Base-by-base conservation (phyloP, 2,888 invertebrate species). In the Helobdella robusta region DNA sequence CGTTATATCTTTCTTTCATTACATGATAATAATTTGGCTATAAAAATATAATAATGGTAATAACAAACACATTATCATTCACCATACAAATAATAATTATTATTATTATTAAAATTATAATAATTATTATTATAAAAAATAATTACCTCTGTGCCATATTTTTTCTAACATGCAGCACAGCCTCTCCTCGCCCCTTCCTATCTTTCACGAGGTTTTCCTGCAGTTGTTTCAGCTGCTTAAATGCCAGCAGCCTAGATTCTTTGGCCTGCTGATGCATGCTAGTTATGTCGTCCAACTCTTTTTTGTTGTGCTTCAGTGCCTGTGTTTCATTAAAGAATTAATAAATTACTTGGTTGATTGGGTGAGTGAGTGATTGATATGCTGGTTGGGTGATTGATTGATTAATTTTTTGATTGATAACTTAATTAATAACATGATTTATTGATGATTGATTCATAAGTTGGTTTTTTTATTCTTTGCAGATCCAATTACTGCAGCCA, bases 111-210 rank as follows among this genome's bases (percentile, higher is more conserved):
- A n/a, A n/a, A n/a, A n/a, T n/a, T n/a, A n/a, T n/a, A n/a, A n/a
- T n/a, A n/a, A n/a, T n/a, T n/a, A n/a, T n/a, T n/a, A n/a, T n/a
- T n/a, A n/a, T n/a, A n/a, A n/a, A n/a, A n/a, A n/a, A n/a, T n/a
- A n/a, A 8, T n/a, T 30, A 50, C 62, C 62, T 46, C 3, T 62
- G 62, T 2, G 44, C 62, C 62, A 62, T 62, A 23, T 50, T 62
- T 32, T 44, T 50, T 28, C 48, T 48, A 25, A 62, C 32, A 18
- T 20, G 32, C 48, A 30, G 18, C 44, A 50, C 50, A 6, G 46
- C 50, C 3, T 62, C 62, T 6, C 62, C 62, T 50, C 62, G 40
- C 11, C 23, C 60, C 30, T 60, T 36, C n/a, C 60, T 60, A 15
- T 40, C 60, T 11, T 44, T 36, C 28, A 23, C 44, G 44, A 60